These are phyloP conservation scores for Cervus canadensis DNA, from an alignment of 2,113 vertebrate genomes.

Conservation along the genomic window DNA sequence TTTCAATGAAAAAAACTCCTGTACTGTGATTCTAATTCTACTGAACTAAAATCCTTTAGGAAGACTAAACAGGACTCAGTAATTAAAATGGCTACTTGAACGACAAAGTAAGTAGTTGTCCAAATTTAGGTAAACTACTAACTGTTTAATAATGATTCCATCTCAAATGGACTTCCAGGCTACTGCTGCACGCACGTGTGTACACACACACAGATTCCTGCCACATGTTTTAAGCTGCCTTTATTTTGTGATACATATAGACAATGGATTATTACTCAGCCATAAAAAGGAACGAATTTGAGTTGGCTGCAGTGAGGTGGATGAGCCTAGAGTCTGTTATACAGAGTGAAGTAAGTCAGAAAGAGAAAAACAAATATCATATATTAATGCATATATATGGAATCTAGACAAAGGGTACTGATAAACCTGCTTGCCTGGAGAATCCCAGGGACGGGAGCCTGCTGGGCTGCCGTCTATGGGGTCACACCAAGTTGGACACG, in stretches of 20 bases:
- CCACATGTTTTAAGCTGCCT: neutral
- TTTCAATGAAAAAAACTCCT: neutral
- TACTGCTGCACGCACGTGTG: rapidly evolving
- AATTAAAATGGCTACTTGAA: neutral
- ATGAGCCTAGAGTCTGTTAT: neutral
- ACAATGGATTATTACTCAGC: neutral
- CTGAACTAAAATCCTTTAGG: neutral
- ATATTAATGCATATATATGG: neutral
- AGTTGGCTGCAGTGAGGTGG: neutral
- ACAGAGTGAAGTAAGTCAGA: neutral
- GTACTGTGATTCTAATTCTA: conserved; percentile 26
- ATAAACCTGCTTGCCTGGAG: neutral
- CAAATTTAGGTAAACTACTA: neutral
- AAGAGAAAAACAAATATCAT: neutral
- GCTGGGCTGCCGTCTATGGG: too few relatives aligned
- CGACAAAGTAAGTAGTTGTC: neutral
- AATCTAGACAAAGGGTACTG: neutral
- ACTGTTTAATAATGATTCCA: neutral
- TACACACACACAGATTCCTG: neutral
- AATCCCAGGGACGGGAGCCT: too few relatives aligned
- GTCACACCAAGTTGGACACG: too few relatives aligned
- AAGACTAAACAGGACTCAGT: neutral
- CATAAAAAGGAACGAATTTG: neutral
- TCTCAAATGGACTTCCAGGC: neutral
- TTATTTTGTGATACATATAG: neutral